Percentiles rank a stretch among this genome's conserved stretches.
Conservation (phyloP, 2,113 vertebrate species). For the Nibea albiflora region DNA sequence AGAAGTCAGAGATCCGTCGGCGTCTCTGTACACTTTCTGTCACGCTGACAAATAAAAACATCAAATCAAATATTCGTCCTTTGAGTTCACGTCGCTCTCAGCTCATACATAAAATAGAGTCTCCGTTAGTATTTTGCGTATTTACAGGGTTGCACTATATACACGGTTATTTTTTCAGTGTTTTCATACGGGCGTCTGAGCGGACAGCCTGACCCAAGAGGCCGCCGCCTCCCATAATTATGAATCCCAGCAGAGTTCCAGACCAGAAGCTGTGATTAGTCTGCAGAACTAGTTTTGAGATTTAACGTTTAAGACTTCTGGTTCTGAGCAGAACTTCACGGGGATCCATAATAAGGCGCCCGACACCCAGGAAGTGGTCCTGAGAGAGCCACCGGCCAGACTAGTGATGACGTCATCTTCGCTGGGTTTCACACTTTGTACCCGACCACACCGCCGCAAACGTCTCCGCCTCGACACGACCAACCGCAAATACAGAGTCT, state of each 20-base stretch:
- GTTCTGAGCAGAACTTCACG: not conserved
- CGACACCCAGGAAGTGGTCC: conserved; percentile 74
- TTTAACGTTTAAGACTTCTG: not conserved
- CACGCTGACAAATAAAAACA: conserved; percentile 69
- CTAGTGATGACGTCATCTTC: conserved; percentile 64
- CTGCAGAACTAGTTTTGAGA: not conserved
- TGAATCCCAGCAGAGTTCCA: conserved; percentile 32
- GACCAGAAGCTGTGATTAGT: conserved; percentile 23
- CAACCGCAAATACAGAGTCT: not conserved
- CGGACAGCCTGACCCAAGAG: conserved; percentile 60
- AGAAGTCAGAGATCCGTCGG: conserved; percentile 51
- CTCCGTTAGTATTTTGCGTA: conserved; percentile 81
- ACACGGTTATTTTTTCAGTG: conserved; percentile 59
- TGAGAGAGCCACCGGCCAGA: conserved; percentile 70
- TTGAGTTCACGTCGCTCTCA: conserved; percentile 67
- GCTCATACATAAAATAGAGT: conserved; percentile 86
- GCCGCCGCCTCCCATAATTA: not conserved
- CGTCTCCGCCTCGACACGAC: not conserved
- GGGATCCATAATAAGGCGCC: conserved; percentile 31
- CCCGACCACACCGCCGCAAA: conserved; percentile 1
- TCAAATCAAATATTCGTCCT: conserved; percentile 72
- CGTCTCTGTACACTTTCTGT: conserved; percentile 57
- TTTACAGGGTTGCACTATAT: conserved; percentile 79
- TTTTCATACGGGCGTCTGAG: conserved; percentile 52
- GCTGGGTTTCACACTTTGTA: conserved; percentile 47